Evolutionary conservation across 2,797 vertebrate species (phyloP).

Genomic region (Falco naumanni): DNA sequence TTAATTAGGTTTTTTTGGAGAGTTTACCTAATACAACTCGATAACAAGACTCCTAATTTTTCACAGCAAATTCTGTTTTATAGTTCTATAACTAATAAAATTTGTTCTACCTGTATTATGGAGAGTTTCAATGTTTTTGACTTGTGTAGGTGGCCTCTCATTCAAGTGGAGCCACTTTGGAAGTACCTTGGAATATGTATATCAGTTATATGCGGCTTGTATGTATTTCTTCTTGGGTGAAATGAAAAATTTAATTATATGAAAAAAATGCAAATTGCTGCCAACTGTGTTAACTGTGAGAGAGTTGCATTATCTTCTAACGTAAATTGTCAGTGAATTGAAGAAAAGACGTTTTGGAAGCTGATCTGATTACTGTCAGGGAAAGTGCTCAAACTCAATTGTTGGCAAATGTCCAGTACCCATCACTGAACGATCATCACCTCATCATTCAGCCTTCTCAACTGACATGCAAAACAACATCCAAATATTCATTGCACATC

Average conservation of each 20-base stretch:
- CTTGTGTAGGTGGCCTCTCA: background rate
- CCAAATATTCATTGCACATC: slow-evolving; percentile 86
- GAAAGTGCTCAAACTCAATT: slow-evolving; percentile 79
- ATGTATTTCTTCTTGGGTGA: slow-evolving; percentile 26
- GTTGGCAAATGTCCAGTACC: slow-evolving; percentile 88
- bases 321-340: slow-evolving; percentile 70
- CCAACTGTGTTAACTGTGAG: slow-evolving; percentile 74
- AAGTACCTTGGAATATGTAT: background rate
- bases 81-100: background rate
- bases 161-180: background rate
- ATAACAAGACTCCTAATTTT: background rate
- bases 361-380: slow-evolving; percentile 74
- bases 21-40: background rate
- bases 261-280: slow-evolving; percentile 70
- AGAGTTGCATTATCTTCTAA: slow-evolving; percentile 69
- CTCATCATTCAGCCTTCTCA: slow-evolving; percentile 87
- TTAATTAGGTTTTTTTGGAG: background rate
- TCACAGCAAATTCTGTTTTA: background rate
- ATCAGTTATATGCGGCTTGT: background rate
- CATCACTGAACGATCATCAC: slow-evolving; percentile 87
- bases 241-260: slow-evolving; percentile 61
- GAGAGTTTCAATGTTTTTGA: background rate
- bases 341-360: slow-evolving; percentile 68
- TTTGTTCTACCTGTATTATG: background rate
- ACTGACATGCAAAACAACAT: slow-evolving; percentile 82